Conservation (phyloP, 2,888 invertebrate species). For the Stomorhina lunata region DNA sequence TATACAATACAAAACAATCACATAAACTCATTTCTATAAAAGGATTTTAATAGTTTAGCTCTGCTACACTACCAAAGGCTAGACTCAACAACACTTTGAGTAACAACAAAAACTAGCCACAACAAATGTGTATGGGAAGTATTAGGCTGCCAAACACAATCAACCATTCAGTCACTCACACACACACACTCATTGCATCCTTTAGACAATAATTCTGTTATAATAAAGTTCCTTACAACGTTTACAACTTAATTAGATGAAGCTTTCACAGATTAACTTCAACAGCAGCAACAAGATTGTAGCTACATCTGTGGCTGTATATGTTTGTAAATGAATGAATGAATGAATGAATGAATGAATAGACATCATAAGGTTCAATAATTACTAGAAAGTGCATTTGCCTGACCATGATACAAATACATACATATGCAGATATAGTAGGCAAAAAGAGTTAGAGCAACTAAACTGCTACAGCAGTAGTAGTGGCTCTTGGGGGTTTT, state of each 20-base stretch:
- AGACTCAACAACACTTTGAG: constrained; percentile 48
- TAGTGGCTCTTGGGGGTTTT: not conserved
- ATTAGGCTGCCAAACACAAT: too few species aligned
- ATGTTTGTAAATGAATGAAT: too few species aligned
- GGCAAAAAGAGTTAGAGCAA: not conserved
- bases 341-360: too few species aligned
- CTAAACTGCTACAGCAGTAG: not conserved
- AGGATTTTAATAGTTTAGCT: constrained; percentile 18
- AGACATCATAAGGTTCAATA: not conserved
- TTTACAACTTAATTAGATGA: constrained; percentile 57
- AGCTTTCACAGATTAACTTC: constrained; percentile 54
- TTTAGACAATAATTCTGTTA: constrained; percentile 3
- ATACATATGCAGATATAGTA: not conserved
- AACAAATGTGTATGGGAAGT: too few species aligned
- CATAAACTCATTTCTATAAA: not conserved
- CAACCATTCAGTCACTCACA: too few species aligned
- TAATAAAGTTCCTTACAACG: constrained; percentile 35
- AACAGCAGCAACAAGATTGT: constrained; percentile 50
- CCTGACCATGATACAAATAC: not conserved
- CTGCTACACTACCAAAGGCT: constrained; percentile 12
- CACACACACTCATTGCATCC: not conserved
- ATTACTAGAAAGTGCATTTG: not conserved
- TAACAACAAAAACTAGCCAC: constrained; percentile 21
- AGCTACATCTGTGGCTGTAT: too few species aligned
- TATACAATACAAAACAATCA: not conserved